Evolutionary conservation across 2,888 invertebrate species (phyloP).

Genomic region (Ametastegia equiseti): DNA sequence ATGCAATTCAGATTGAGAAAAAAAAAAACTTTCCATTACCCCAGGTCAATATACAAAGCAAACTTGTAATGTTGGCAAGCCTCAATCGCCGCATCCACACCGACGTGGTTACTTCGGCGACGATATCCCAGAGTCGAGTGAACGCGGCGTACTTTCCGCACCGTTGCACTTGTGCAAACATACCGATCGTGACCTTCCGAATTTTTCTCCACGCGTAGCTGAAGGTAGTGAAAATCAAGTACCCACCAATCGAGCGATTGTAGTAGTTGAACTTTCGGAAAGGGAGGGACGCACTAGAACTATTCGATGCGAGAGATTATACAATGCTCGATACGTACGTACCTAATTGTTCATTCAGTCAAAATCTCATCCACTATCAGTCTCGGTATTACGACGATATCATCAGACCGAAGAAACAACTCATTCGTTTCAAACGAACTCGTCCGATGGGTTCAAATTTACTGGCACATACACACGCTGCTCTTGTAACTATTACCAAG

Average conservation of each 20-base stretch:
- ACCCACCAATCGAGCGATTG: too few relatives aligned
- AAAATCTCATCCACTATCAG: background rate
- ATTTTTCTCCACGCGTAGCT: background rate
- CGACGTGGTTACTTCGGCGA: background rate
- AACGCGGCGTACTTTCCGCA: background rate
- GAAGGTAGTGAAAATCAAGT: background rate
- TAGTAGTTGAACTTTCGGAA: too few relatives aligned
- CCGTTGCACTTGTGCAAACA: conserved; percentile 21
- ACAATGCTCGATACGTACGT: background rate
- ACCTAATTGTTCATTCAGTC: background rate
- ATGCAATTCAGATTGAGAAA: background rate
- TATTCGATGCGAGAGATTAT: background rate
- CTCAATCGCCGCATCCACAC: background rate
- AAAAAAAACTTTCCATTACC: background rate
- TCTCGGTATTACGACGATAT: background rate
- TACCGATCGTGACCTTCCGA: conserved; percentile 8
- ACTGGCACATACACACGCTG: background rate
- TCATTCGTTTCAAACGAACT: background rate
- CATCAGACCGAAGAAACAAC: background rate
- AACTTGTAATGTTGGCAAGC: background rate
- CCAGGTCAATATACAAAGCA: background rate
- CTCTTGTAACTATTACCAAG: too few relatives aligned
- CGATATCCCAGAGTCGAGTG: background rate
- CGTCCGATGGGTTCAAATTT: too few relatives aligned
- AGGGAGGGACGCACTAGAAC: background rate